Percentiles rank a stretch among this genome's conserved stretches.
These are phyloP conservation scores for Drosophila subsilvestris DNA, from an alignment of 2,888 invertebrate species.

Conservation along the genomic window DNA sequence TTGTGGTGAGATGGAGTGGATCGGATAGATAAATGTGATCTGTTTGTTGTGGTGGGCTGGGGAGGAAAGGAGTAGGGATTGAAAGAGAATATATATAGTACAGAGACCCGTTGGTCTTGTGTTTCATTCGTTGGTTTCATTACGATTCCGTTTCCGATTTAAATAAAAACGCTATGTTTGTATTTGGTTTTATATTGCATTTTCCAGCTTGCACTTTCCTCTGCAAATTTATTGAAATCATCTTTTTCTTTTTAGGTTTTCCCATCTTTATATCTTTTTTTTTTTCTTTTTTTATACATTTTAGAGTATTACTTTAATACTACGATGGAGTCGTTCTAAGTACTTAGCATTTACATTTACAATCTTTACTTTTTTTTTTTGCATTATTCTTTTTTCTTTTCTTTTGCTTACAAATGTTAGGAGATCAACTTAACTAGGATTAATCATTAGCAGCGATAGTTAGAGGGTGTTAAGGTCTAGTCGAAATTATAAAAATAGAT, in stretches of 20 bases:
- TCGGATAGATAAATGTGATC: constrained; percentile 2
- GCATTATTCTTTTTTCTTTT: constrained; percentile 20
- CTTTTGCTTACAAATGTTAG: constrained; percentile 74
- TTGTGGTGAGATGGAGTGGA: background rate
- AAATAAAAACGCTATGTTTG: constrained; percentile 77
- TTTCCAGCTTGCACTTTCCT: constrained; percentile 64
- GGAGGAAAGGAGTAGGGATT: constrained; percentile 23
- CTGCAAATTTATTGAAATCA: constrained; percentile 69
- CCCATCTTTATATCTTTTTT: constrained; percentile 15
- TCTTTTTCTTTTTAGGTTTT: constrained; percentile 17
- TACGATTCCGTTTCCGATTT: constrained; percentile 21
- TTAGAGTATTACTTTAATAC: constrained; percentile 48
- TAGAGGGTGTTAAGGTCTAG: constrained; percentile 48
- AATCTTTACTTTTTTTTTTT: constrained; percentile 22
- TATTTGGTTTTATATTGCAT: constrained; percentile 66
- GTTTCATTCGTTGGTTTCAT: constrained; percentile 26
- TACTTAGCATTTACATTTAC: constrained; percentile 68
- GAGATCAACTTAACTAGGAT: constrained; percentile 66
- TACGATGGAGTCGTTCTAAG: constrained; percentile 47
- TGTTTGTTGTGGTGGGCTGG: constrained; percentile 8
- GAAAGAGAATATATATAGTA: constrained; percentile 16
- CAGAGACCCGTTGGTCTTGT: constrained; percentile 15
- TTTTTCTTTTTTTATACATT: constrained; percentile 38
- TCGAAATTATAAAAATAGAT: constrained; percentile 40
- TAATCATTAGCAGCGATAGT: constrained; percentile 62